Percentiles rank a stretch among this genome's conserved stretches.
phyloP scores from a whole-genome alignment of 2,888 invertebrate species.

The Stenolophus ochropezus region DNA sequence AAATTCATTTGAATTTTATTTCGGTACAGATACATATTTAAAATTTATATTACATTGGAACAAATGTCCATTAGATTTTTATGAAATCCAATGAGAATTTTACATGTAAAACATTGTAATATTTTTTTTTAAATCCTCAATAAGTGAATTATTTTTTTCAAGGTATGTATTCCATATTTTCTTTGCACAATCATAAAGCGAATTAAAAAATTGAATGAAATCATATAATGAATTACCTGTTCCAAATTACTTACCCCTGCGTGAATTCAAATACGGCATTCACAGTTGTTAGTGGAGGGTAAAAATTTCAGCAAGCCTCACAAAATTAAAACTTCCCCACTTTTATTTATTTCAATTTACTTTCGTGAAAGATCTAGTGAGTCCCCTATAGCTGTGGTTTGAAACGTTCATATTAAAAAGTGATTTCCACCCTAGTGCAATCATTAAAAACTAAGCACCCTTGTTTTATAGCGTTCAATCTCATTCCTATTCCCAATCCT shows the following conservation, averaged over 20 bases:
- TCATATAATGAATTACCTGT: background rate
- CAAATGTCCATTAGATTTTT: no score
- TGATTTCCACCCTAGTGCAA: constrained; percentile 32
- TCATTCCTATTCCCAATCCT: constrained; percentile 26
- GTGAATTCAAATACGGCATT: background rate
- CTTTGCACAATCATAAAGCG: no score
- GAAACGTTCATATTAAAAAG: constrained; percentile 28
- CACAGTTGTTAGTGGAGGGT: background rate
- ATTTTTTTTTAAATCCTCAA: no score
- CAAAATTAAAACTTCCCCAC: background rate
- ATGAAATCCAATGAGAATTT: no score
- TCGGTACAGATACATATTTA: no score
- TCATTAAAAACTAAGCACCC: constrained; percentile 41
- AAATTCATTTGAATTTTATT: no score
- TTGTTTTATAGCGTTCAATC: constrained; percentile 8
- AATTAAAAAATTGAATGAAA: background rate
- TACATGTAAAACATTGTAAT: no score
- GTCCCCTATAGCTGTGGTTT: background rate
- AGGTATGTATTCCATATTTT: no score
- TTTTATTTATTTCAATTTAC: constrained; percentile 10
- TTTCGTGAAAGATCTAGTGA: background rate
- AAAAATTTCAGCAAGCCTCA: background rate
- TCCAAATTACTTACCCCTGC: background rate
- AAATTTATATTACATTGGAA: no score
- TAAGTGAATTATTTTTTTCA: no score